Evolutionary conservation across 1,140 invertebrate species (phyloP).

Genomic region (Nasonia vitripennis): DNA sequence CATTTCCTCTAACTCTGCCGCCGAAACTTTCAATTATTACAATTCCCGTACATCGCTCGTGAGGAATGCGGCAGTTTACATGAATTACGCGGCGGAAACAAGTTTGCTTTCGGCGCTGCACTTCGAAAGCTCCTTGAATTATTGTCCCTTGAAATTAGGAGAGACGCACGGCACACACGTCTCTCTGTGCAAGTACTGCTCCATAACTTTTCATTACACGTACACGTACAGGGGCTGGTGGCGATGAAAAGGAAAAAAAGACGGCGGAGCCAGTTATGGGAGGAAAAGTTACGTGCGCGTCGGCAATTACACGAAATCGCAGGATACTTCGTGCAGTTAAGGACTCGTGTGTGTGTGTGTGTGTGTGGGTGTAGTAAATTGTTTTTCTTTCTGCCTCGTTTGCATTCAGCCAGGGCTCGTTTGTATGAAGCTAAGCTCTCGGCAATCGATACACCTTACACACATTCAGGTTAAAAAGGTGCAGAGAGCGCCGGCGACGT

Average conservation of each 20-base stretch:
- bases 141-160: conserved; percentile 15
- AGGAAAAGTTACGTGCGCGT: conserved; percentile 29
- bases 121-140: conserved; percentile 15
- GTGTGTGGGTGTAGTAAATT: not conserved
- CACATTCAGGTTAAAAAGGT: too few relatives aligned
- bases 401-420: not conserved
- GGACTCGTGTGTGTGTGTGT: too few relatives aligned
- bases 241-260: conserved; percentile 22
- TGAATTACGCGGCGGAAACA: conserved; percentile 13
- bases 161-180: not conserved
- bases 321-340: too few relatives aligned
- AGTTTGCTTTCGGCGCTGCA: not conserved
- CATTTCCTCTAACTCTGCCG: not conserved
- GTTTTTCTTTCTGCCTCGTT: not conserved
- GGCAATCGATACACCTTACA: too few relatives aligned
- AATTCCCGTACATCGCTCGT: not conserved
- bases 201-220: conserved; percentile 33
- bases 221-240: not conserved
- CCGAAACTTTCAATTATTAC: not conserved
- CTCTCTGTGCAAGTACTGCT: not conserved
- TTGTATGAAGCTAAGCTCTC: too few relatives aligned
- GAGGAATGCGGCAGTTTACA: conserved; percentile 3
- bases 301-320: conserved; percentile 20
- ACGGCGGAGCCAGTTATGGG: not conserved
- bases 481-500: too few relatives aligned